Percentiles rank a stretch among this genome's conserved stretches.
Conservation (phyloP, 64 coral and sea anemone genomes). For the Acropora tenuis region DNA sequence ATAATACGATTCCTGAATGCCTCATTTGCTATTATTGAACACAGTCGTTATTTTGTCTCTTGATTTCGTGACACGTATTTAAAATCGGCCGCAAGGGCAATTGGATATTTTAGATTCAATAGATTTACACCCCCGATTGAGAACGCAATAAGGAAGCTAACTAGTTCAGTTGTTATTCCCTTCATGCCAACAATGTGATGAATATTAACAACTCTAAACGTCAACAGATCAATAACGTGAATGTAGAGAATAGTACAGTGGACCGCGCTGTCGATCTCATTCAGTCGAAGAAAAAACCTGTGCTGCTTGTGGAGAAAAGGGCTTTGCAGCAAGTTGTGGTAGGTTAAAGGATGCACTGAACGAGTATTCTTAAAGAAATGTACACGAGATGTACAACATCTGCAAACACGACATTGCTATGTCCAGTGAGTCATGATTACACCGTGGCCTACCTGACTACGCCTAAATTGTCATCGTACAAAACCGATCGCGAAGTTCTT, state of each 20-base stretch:
- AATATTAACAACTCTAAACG: neutral
- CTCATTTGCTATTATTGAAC: neutral
- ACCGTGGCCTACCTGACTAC: too few species aligned
- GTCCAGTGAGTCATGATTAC: too few species aligned
- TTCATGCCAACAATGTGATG: neutral
- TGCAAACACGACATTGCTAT: too few species aligned
- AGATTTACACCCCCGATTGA: neutral
- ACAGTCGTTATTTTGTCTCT: neutral
- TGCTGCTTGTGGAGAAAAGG: conserved; percentile 74
- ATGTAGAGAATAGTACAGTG: conserved; percentile 65
- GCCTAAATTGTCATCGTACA: too few species aligned
- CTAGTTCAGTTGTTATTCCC: neutral
- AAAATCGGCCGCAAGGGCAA: too few species aligned
- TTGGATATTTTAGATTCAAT: too few species aligned
- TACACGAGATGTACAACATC: too few species aligned
- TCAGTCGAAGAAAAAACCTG: conserved; percentile 72
- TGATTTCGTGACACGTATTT: neutral
- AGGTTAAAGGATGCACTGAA: neutral
- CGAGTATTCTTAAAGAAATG: neutral
- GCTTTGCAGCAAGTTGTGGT: conserved; percentile 84
- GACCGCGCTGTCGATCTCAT: conserved; percentile 72
- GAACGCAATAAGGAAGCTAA: neutral
- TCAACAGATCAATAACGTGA: conserved; percentile 66
- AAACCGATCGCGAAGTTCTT: too few species aligned
- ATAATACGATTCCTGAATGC: too few species aligned